Percentiles rank a stretch among this genome's conserved stretches.
Conservation (phyloP, 2,797 vertebrate genomes). For the Manis javanica region DNA sequence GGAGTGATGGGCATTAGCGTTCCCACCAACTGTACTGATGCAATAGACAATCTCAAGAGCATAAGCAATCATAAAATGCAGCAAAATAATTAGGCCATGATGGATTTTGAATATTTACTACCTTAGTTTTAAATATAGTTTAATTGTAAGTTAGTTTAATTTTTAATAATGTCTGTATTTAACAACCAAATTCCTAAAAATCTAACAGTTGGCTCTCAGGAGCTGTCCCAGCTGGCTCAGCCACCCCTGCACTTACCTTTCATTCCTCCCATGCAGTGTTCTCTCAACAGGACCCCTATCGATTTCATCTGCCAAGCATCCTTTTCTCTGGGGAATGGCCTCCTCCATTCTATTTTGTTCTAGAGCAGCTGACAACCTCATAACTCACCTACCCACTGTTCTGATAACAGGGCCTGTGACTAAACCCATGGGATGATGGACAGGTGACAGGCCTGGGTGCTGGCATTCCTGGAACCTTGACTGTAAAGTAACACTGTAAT, state of each 20-base stretch:
- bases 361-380: background rate
- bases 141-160: background rate
- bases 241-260: no score
- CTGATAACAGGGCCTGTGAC: background rate
- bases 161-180: background rate
- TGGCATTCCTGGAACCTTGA: background rate
- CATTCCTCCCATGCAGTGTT: background rate
- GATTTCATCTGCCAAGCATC: background rate
- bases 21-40: background rate
- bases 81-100: background rate
- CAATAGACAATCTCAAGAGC: background rate
- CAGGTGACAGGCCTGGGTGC: background rate
- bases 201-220: background rate
- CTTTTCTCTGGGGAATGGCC: background rate
- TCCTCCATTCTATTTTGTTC: background rate
- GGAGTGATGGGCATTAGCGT: background rate
- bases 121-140: constrained; percentile 5
- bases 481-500: background rate
- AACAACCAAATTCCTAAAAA: background rate
- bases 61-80: background rate
- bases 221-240: background rate
- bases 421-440: no score
- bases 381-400: background rate
- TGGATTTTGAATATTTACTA: background rate
- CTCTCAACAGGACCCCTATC: no score